Conservation (phyloP, 2,113 vertebrate species). For the Pedetes capensis region DNA sequence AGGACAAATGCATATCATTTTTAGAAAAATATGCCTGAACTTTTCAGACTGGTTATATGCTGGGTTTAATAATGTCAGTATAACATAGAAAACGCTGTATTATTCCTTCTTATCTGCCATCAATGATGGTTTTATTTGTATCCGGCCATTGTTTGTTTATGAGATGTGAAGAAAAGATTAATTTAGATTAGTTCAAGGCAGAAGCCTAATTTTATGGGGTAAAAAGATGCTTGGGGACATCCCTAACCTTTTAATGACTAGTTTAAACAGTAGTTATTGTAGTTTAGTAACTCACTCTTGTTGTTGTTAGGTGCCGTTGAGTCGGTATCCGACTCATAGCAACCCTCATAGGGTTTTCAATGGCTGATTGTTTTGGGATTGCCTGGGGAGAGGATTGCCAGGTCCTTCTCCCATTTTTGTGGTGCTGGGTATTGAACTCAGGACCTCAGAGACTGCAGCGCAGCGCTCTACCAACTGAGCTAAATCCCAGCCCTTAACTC, state of each 20-base stretch:
- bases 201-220: not conserved
- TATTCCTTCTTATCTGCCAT: not conserved
- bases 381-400: no score
- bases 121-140: slow-evolving; percentile 34
- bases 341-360: no score
- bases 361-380: no score
- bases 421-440: no score
- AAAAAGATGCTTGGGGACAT: slow-evolving; percentile 11
- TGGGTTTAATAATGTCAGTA: slow-evolving; percentile 23
- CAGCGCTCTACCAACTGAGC: no score
- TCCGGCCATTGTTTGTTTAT: slow-evolving; percentile 10
- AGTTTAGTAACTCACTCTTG: slow-evolving; percentile 25
- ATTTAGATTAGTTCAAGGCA: slow-evolving; percentile 27
- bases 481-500: no score
- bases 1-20: slow-evolving; percentile 9
- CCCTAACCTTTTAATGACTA: not conserved
- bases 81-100: not conserved
- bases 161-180: not conserved
- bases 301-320: no score
- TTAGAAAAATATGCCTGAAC: slow-evolving; percentile 13
- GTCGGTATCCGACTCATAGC: no score
- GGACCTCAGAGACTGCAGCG: no score
- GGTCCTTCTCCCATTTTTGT: no score
- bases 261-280: slow-evolving; percentile 15
- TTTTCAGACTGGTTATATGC: not conserved